A percentile compares a stretch with the other conserved stretches of the same genome.
Evolutionary conservation across 2,797 vertebrate genomes (phyloP).

Genomic region (Podarcis siculus): DNA sequence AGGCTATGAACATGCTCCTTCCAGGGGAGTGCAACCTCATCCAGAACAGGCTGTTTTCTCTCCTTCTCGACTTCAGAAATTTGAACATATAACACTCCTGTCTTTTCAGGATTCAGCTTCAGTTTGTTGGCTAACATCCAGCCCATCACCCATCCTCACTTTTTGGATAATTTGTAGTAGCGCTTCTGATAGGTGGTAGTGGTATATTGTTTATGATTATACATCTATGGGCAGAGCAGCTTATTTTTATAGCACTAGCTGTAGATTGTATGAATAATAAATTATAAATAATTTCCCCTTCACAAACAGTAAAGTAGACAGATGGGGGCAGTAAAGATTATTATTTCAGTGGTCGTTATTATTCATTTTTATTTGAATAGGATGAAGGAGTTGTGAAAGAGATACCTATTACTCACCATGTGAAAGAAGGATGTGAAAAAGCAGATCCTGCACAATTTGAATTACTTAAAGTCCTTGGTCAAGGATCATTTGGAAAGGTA

Average conservation of each 20-base stretch:
- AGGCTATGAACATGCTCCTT: no score
- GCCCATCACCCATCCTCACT: no score
- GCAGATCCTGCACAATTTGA: slow-evolving; percentile 97
- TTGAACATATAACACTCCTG: no score
- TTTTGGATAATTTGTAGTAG: not conserved
- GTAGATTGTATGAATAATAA: not conserved
- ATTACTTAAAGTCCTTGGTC: slow-evolving; percentile 96
- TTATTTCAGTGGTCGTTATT: slow-evolving; percentile 35
- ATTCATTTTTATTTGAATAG: slow-evolving; percentile 71
- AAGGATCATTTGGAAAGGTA: slow-evolving; percentile 98
- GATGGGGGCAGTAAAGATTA: not conserved
- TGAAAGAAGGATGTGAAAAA: slow-evolving; percentile 98
- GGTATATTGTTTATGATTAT: not conserved
- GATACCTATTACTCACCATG: slow-evolving; percentile 96
- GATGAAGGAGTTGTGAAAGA: slow-evolving; percentile 93
- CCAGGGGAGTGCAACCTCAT: no score
- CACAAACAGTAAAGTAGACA: not conserved
- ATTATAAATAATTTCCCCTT: not conserved
- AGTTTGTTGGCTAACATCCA: no score
- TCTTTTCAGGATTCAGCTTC: no score
- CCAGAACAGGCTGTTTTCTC: no score
- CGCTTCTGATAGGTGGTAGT: not conserved
- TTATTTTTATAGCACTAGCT: not conserved
- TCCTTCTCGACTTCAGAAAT: no score
- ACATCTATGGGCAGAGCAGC: not conserved